phyloP scores from a whole-genome alignment of 2,113 vertebrate species.

The Myrmecobius fasciatus region DNA sequence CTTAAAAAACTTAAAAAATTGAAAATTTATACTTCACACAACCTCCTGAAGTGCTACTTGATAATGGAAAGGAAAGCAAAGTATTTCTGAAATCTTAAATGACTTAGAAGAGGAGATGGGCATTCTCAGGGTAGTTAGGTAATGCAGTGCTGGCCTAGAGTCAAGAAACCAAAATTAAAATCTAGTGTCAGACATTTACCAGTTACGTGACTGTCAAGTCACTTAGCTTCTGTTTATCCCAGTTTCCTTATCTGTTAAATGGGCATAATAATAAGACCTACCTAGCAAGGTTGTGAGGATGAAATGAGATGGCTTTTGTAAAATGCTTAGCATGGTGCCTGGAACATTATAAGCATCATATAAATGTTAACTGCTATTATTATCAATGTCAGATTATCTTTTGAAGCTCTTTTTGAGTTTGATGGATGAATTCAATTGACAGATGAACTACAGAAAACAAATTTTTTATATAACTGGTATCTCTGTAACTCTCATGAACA shows the following conservation, averaged over 20 bases:
- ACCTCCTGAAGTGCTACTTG: neutral
- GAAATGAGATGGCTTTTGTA: neutral
- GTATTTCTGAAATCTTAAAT: neutral
- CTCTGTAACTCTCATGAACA: neutral
- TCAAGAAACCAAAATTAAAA: neutral
- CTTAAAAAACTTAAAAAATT: neutral
- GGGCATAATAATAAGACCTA: neutral
- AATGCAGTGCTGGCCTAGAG: neutral
- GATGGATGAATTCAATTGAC: neutral
- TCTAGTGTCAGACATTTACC: neutral
- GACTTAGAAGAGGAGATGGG: neutral
- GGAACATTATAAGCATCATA: neutral
- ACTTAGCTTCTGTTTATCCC: neutral
- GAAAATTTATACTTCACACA: neutral
- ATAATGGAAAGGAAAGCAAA: neutral
- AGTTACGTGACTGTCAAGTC: neutral
- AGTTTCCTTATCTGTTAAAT: neutral
- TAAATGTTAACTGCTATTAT: neutral
- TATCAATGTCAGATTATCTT: neutral
- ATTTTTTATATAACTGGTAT: neutral
- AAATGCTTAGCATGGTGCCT: neutral
- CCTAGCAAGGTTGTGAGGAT: neutral
- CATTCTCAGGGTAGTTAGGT: neutral
- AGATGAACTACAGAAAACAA: neutral
- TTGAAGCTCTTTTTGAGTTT: neutral